Evolutionary conservation across 2,113 vertebrate species (phyloP), one percentile per base, ranked within the genome.

Genomic region (Sander lucioperca): DNA sequence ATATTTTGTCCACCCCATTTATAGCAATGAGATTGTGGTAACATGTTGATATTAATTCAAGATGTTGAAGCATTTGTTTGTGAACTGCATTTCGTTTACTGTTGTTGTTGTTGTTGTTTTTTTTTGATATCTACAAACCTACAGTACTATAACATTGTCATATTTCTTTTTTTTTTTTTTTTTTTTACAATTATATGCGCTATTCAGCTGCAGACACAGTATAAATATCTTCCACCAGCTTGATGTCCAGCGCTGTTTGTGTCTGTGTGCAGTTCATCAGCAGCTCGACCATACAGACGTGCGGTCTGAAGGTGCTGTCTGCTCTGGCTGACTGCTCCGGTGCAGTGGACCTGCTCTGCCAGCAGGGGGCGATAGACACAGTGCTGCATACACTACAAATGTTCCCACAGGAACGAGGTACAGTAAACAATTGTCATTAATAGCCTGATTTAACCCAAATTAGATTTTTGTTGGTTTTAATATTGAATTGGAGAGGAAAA

Each of bases 371-470:
- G 36, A 91, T 97, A 70, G 98, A 98, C 86, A 97, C 96, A 0
- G 94, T 96, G 25, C 95, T 99, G 33, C 98, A 98, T 25, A 96
- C 96, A 2, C 91, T 99, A 0, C 97, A 99, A 91, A 97, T 98
- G 97, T 99, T 97, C 91, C 97, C 97, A 14, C 92, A 90, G 3
- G 95, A 97, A 11, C 95, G 95, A 96, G 97, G 98, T 99, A 86
- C 71, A 18, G 3, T 0, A 1, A 2, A 19, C 16, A 4, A 3
- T 6, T 43, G n/a, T 4, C 6, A 3, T 36, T 43, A 1, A 36
- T 27, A 48, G 39, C 39, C 39, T 39, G 39, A 39, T 10, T 39
- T 2, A 74, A 27, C 19, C 10, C 2, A 48, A 61, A 25, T 39
- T 6, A 10, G 15, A 27, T 61, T 43, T 18, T 21, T 15, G 1